phyloP scores from a whole-genome alignment of 2,113 vertebrate genomes.

The Helogale parvula region DNA sequence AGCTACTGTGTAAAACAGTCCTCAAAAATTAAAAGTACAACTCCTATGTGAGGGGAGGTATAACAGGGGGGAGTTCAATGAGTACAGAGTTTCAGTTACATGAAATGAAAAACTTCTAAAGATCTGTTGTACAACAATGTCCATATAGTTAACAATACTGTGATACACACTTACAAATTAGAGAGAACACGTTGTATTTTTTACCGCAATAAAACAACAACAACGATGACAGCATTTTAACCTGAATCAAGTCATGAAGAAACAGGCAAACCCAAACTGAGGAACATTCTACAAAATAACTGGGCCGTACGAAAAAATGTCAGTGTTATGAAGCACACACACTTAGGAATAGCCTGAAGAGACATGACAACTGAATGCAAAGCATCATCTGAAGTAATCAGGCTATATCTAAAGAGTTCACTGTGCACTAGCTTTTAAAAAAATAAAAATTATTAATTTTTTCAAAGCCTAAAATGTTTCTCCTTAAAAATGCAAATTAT shows the following conservation, averaged over 20 bases:
- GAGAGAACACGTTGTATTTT: background rate
- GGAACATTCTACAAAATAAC: background rate
- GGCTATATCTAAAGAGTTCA: background rate
- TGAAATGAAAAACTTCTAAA: background rate
- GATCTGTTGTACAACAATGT: background rate
- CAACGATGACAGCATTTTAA: background rate
- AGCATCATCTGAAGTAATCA: background rate
- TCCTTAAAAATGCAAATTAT: background rate
- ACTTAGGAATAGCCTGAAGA: background rate
- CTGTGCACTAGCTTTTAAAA: background rate
- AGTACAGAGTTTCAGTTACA: background rate
- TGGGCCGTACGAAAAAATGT: background rate
- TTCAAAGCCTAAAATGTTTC: slow-evolving; percentile 29
- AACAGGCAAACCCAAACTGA: background rate
- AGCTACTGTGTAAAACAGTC: background rate
- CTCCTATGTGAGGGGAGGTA: background rate
- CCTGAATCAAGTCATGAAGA: background rate
- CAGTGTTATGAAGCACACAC: background rate
- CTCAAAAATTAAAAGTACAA: background rate
- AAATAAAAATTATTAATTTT: background rate
- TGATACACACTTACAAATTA: background rate
- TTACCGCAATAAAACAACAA: background rate
- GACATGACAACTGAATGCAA: background rate
- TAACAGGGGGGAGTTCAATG: background rate
- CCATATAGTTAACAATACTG: background rate